Percentiles rank a stretch among this genome's conserved stretches.
Evolutionary conservation across 2,797 vertebrate genomes (phyloP).

Genomic region (Ctenochaetus hawaiiensis): DNA sequence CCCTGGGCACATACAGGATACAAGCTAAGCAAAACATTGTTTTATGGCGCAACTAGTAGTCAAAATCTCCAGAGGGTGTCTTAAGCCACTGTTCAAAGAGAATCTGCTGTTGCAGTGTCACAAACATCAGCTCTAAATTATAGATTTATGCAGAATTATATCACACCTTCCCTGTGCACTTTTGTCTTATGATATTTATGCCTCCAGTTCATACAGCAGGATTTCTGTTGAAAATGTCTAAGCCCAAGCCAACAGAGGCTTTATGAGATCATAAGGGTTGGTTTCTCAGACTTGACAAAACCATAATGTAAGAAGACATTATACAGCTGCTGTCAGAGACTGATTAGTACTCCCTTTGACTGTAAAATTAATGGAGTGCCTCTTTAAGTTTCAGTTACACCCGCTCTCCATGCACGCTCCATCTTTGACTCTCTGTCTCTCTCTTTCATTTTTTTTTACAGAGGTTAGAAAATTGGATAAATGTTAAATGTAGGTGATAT

Average conservation of each 20-base stretch:
- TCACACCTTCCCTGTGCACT: background rate
- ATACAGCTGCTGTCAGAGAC: background rate
- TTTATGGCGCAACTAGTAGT: background rate
- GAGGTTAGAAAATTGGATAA: background rate
- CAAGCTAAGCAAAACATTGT: constrained; percentile 1
- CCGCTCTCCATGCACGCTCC: background rate
- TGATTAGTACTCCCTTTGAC: background rate
- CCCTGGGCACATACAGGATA: background rate
- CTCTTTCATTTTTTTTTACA: background rate
- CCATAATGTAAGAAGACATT: background rate
- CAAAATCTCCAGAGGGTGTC: background rate
- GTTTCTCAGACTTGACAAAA: background rate
- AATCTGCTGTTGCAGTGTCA: background rate
- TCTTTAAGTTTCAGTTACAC: background rate
- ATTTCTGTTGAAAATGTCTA: background rate
- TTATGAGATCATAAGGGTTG: background rate
- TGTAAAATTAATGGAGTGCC: background rate
- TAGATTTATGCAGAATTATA: background rate
- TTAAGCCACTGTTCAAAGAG: background rate
- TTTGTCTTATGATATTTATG: background rate
- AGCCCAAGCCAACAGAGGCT: background rate
- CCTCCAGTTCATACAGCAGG: background rate
- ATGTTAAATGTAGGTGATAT: background rate
- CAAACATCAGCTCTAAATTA: background rate
- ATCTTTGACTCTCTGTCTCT: background rate